Base-by-base conservation (phyloP, 2,888 invertebrate genomes). In the Polyommatus icarus region DNA sequence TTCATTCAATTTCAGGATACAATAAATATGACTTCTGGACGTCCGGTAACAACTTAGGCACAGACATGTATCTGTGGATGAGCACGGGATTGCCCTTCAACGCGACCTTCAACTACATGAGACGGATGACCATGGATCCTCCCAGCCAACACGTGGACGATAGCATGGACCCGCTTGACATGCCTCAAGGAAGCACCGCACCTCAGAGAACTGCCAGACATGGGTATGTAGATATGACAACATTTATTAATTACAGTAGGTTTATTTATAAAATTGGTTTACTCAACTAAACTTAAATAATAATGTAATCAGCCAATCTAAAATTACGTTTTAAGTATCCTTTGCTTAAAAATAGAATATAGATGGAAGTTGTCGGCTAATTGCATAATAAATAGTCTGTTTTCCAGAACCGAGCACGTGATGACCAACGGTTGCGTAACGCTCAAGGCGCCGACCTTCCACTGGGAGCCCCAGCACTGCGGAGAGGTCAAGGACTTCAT, bases 1-100 rank as follows among this genome's bases (percentile, higher is more conserved):
- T 3, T 36, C 20, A 20, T 40, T 32, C 2, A n/a, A 79, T 87
- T 87, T 36, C 88, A 95, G 95, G 95, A 5, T 97, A 97, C 89
- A 96, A 96, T 83, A 97, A 97, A 86, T 97, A 96, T 85, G 97
- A 97, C 87, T 98, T 97, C 90, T 98, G 98, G 98, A 97, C 97
- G 84, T 97, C 97, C 79, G 98, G 98, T 80, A 98, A 98, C 90
- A 96, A 97, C 84, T 93, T 98, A 79, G 98, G 98, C 57, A 97
- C 97, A 20, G 97, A 97, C 85, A 97, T 97, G 97, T 96, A 97
- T 90, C 93, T 98, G 79, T 98, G 98, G 98, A 97, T 98, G 97
- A 97, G 97, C 88, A 97, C 97, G 57, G 98, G 98, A 18, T 91
- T 97, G 79, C 97, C 97, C 57, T 97, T 98, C 92, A 98, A 98